These are phyloP conservation scores for Megalops atlanticus DNA, from an alignment of 2,113 vertebrate genomes.

Conservation along the genomic window DNA sequence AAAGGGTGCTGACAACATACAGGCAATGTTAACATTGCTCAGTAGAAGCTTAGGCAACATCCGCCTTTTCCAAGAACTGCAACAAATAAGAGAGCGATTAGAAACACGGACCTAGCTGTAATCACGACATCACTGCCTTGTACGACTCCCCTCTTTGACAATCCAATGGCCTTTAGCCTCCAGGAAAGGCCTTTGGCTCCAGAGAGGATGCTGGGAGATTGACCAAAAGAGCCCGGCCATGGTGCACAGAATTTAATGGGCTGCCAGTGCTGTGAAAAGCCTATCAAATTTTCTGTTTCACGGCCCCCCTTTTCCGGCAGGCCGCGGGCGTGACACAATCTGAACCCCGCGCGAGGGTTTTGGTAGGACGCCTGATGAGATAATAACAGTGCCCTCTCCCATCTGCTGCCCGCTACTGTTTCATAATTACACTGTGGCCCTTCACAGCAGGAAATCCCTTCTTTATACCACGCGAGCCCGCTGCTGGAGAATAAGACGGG, in stretches of 20 bases:
- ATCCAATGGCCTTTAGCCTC: not conserved
- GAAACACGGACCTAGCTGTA: not conserved
- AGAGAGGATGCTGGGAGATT: not conserved
- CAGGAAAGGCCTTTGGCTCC: not conserved
- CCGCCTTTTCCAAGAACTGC: not conserved
- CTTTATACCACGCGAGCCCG: not conserved
- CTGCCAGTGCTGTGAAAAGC: not conserved
- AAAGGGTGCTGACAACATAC: not conserved
- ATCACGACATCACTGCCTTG: not conserved
- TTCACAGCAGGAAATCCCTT: not conserved
- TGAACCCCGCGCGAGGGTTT: no score
- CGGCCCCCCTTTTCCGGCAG: not conserved
- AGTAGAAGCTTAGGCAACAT: not conserved
- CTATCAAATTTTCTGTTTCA: conserved; percentile 3
- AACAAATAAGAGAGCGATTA: not conserved
- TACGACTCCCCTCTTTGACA: not conserved
- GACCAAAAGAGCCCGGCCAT: not conserved
- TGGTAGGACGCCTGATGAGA: not conserved
- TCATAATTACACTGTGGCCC: conserved; percentile 4
- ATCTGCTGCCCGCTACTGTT: not conserved
- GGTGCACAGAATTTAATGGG: not conserved
- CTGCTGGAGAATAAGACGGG: not conserved
- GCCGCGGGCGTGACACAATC: not conserved
- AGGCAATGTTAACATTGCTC: not conserved
- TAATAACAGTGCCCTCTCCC: not conserved